Base-by-base conservation (phyloP, 2,888 invertebrate species). In the Parnassius orleans region DNA sequence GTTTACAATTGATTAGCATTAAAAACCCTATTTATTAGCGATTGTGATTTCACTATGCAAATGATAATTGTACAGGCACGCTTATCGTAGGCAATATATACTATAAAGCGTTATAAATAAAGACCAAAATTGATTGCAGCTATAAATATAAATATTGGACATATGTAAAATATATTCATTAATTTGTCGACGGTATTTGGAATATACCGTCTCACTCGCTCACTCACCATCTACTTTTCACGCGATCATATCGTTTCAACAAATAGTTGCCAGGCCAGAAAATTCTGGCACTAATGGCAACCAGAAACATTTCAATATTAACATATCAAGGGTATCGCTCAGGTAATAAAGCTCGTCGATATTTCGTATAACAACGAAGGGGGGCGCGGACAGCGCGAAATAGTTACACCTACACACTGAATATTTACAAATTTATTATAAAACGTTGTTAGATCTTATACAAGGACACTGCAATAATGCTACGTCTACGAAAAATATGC, bases 341-440 rank as follows among this genome's bases (percentile, higher is more conserved):
- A 5, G 48, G 54, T 52, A 57, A 19, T 9, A 33, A 56, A 61
- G 56, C 57, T 61, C 57, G 47, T 56, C 54, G n/a, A 44, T 24
- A 47, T 12, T 33, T 14, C 11, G 10, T 51, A 46, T 12, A 55
- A 63, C 46, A 47, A 51, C 59, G 46, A 10, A 58, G 61, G 57
- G 53, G 60, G 56, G 61, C 60, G 56, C 48, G 2, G 59, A 61
- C 60, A 51, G 54, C 63, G 60, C 60, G 55, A 61, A 64, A 65
- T 52, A 67, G 19, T 42, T 53, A 59, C 46, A 62, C 62, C 68
- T 68, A 61, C 33, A 61, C 58, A 62, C 63, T 60, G 64, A 64
- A 64, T 70, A 71, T 71, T 66, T 71, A 71, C 70, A 71, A 53
- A 44, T 62, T 65, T 57, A 65, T 62, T 68, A 68, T 41, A 68